These are phyloP conservation scores for Zoanthus sansibaricus DNA, from an alignment of 92 coral and sea anemone genomes.

Conservation along the genomic window DNA sequence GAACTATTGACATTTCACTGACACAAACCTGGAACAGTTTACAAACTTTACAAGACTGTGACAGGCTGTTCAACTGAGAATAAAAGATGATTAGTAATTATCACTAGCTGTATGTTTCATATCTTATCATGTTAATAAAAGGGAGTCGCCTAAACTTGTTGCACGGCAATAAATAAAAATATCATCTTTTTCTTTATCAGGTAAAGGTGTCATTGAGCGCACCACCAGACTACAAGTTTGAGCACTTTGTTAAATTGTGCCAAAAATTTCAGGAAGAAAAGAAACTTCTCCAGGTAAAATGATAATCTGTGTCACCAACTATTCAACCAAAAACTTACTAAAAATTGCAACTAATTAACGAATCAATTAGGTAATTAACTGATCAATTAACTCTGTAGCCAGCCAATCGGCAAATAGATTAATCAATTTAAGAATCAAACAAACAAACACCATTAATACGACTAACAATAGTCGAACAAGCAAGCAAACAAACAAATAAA, in stretches of 20 bases:
- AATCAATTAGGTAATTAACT: not conserved
- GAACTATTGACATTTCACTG: not conserved
- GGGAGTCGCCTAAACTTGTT: not conserved
- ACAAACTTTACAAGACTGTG: not conserved
- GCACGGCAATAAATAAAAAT: not conserved
- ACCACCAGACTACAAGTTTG: constrained; percentile 99
- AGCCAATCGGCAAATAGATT: too few relatives aligned
- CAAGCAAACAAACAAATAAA: too few relatives aligned
- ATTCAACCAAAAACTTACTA: not conserved
- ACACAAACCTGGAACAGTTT: not conserved
- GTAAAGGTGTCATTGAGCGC: constrained; percentile 54
- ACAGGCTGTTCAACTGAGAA: not conserved
- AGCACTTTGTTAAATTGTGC: constrained; percentile 96
- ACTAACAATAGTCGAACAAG: not conserved
- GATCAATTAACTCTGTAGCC: not conserved
- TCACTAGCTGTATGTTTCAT: not conserved
- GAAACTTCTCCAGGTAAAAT: constrained; percentile 78
- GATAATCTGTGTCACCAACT: not conserved
- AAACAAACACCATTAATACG: not conserved
- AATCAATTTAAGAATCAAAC: too few relatives aligned
- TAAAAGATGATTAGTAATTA: not conserved
- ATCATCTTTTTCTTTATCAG: constrained; percentile 40
- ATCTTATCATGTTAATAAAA: not conserved
- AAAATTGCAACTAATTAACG: not conserved
- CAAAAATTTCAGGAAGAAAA: constrained; percentile 95